These are phyloP conservation scores for Sipha flava DNA, from an alignment of 1,140 invertebrate genomes.

Conservation along the genomic window DNA sequence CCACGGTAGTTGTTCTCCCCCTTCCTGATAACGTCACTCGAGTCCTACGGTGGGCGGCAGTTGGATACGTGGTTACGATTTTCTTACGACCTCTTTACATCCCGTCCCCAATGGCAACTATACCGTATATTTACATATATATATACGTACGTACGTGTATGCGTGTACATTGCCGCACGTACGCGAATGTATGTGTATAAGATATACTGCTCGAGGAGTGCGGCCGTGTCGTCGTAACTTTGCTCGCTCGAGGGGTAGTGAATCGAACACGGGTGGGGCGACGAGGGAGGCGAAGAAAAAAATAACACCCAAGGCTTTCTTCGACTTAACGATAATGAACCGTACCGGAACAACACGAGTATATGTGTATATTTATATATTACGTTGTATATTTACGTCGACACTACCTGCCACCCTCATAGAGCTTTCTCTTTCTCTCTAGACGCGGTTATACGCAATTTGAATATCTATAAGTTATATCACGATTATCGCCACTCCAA, in stretches of 20 bases:
- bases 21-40: too few relatives aligned
- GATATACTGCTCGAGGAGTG: too few relatives aligned
- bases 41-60: too few relatives aligned
- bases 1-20: not conserved
- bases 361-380: not conserved
- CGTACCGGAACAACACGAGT: not conserved
- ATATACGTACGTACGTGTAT: too few relatives aligned
- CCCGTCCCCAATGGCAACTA: too few relatives aligned
- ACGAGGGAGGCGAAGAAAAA: not conserved
- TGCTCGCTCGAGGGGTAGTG: too few relatives aligned
- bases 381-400: not conserved
- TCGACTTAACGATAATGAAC: conserved; percentile 28
- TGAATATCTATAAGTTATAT: conserved; percentile 31
- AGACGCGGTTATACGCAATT: not conserved
- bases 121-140: too few relatives aligned
- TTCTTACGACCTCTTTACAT: not conserved
- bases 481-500: conserved; percentile 14
- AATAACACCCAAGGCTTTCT: not conserved
- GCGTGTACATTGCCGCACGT: too few relatives aligned
- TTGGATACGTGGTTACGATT: not conserved
- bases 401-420: not conserved
- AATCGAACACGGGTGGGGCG: too few relatives aligned
- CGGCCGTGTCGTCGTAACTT: too few relatives aligned
- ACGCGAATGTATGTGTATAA: too few relatives aligned
- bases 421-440: too few relatives aligned